A percentile compares a stretch with the other conserved stretches of the same genome.
These are phyloP conservation scores for Triplophysa dalaica DNA, from an alignment of 2,113 vertebrate species.

Conservation along the genomic window DNA sequence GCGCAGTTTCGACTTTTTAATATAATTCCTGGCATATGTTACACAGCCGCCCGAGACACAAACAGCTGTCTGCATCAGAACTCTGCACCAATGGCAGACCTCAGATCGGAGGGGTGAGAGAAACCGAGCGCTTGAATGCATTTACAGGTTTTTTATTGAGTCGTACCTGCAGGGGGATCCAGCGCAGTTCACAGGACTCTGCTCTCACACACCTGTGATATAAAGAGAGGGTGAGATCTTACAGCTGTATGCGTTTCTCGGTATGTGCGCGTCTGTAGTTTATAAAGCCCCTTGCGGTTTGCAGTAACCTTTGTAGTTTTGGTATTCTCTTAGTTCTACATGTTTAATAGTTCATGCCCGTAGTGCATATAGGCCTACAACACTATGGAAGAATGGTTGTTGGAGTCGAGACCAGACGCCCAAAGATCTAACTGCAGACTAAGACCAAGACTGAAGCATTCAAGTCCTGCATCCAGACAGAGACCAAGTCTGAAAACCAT, in stretches of 20 bases:
- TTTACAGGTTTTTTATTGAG: conserved; percentile 32
- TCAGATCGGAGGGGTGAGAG: conserved; percentile 9
- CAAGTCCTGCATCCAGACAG: not conserved
- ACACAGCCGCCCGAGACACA: not conserved
- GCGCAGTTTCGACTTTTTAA: not conserved
- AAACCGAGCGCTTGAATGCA: not conserved
- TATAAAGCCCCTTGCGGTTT: not conserved
- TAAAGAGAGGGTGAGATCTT: conserved; percentile 20
- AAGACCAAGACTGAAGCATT: not conserved
- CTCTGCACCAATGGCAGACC: conserved; percentile 18
- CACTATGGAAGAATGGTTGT: not conserved
- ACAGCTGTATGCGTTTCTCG: conserved; percentile 1
- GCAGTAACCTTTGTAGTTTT: not conserved
- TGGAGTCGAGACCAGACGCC: not conserved
- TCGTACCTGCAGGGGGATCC: conserved; percentile 17
- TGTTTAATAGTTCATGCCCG: not conserved
- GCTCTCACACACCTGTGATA: conserved; percentile 26
- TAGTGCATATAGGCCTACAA: not conserved
- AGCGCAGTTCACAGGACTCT: conserved; percentile 15
- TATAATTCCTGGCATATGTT: conserved; percentile 16
- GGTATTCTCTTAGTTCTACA: not conserved
- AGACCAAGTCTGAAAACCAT: not conserved
- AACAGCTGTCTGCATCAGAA: not conserved
- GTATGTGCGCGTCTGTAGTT: not conserved
- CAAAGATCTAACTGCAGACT: not conserved